These are phyloP conservation scores for Geophilus truncorum DNA, from an alignment of 2,888 invertebrate genomes.

Conservation along the genomic window DNA sequence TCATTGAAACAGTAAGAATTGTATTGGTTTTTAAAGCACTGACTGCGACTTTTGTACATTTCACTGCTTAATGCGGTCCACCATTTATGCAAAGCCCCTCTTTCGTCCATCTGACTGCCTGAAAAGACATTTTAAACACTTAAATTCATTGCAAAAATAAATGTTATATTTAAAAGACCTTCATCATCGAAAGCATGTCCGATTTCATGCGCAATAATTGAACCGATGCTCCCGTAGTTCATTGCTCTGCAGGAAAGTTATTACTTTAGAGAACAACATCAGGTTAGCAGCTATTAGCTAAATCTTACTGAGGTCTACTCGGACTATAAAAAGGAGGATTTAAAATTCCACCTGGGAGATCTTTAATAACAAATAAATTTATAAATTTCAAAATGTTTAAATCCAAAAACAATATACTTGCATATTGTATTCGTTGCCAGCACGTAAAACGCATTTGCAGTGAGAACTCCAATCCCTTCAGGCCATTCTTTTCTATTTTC, in stretches of 20 bases:
- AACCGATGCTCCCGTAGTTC: slow-evolving; percentile 80
- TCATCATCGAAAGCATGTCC: slow-evolving; percentile 79
- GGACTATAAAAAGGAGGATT: neutral
- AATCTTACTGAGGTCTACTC: neutral
- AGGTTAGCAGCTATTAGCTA: neutral
- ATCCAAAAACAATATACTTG: neutral
- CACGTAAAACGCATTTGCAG: neutral
- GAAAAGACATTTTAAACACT: neutral
- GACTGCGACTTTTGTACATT: neutral
- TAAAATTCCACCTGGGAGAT: neutral
- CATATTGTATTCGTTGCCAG: neutral
- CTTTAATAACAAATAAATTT: neutral
- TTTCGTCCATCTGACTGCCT: slow-evolving; percentile 29
- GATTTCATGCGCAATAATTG: slow-evolving; percentile 80
- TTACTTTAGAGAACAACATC: neutral
- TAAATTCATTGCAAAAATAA: no score
- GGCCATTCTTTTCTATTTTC: neutral
- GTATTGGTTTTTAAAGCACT: slow-evolving; percentile 14
- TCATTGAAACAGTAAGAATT: neutral
- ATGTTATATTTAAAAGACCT: slow-evolving; percentile 47
- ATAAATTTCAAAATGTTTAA: neutral
- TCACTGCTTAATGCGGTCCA: neutral
- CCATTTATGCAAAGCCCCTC: neutral
- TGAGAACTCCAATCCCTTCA: neutral
- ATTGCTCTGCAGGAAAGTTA: slow-evolving; percentile 60